Evolutionary conservation across 2,797 vertebrate species (phyloP).

Genomic region (Moxostoma hubbsi): DNA sequence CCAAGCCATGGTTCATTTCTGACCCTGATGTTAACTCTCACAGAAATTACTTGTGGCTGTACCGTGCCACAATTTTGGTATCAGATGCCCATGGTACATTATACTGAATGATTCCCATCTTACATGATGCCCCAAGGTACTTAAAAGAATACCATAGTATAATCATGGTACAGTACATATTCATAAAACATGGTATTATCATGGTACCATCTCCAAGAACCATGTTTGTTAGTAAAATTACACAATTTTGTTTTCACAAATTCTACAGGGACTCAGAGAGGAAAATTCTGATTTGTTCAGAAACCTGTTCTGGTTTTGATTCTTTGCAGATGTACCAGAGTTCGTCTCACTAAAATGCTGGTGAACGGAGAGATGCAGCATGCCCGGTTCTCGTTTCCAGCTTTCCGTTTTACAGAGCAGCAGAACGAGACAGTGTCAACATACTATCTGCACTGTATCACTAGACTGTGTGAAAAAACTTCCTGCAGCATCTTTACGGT

Average conservation of each 20-base stretch:
- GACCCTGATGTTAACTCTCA: too few relatives aligned
- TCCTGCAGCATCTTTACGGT: conserved; percentile 73
- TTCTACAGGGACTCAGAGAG: too few relatives aligned
- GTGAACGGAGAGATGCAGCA: conserved; percentile 76
- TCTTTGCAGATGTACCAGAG: conserved; percentile 70
- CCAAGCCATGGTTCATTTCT: too few relatives aligned
- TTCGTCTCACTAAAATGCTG: conserved; percentile 69
- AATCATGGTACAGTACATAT: neutral
- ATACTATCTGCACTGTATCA: conserved; percentile 79
- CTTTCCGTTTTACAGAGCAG: conserved; percentile 82
- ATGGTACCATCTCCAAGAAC: neutral
- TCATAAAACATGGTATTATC: neutral
- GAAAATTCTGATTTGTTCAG: neutral
- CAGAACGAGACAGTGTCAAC: conserved; percentile 72
- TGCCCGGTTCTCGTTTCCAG: conserved; percentile 74
- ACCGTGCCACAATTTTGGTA: too few relatives aligned
- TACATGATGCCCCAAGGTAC: too few relatives aligned
- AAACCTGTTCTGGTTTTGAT: neutral
- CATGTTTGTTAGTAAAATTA: too few relatives aligned
- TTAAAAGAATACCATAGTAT: neutral
- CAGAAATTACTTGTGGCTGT: too few relatives aligned
- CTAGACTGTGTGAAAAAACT: conserved; percentile 73
- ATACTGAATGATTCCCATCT: too few relatives aligned
- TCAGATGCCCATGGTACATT: too few relatives aligned
- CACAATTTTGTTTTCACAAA: too few relatives aligned